Percentiles rank a stretch among this genome's conserved stretches.
Evolutionary conservation across 2,113 vertebrate species (phyloP).

Genomic region (Buteo buteo): DNA sequence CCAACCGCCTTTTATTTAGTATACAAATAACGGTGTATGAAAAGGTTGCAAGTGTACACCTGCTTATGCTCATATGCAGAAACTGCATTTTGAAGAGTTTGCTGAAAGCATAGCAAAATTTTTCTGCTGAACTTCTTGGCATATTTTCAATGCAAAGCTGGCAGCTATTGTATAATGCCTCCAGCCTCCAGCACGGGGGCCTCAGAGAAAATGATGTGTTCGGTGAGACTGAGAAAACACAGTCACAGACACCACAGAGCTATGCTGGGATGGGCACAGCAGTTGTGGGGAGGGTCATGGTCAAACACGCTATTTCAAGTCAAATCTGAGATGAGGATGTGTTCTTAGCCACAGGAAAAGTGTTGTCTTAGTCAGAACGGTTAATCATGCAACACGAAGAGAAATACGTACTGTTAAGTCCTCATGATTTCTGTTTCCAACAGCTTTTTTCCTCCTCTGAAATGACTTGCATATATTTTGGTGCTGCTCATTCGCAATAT

Average conservation of each 20-base stretch:
- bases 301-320: slow-evolving; percentile 48
- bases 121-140: not conserved
- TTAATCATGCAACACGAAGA: slow-evolving; percentile 42
- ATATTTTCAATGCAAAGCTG: slow-evolving; percentile 2
- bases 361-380: slow-evolving; percentile 52
- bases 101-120: not conserved
- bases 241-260: not conserved
- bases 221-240: not conserved
- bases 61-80: not conserved
- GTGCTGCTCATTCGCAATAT: not conserved
- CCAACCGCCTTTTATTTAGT: not conserved
- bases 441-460: slow-evolving; percentile 32
- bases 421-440: slow-evolving; percentile 30
- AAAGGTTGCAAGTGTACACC: not conserved
- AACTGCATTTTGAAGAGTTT: not conserved
- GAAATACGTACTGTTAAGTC: not conserved
- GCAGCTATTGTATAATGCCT: not conserved
- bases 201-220: not conserved
- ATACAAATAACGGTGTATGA: not conserved
- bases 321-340: slow-evolving; percentile 48
- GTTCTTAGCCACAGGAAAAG: slow-evolving; percentile 62
- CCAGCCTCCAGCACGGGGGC: not conserved
- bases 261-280: not conserved
- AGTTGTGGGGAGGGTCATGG: not conserved
- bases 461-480: slow-evolving; percentile 49